Percentiles rank a stretch among this genome's conserved stretches.
phyloP scores from a whole-genome alignment of 1,140 invertebrate genomes.

The Physella acuta region DNA sequence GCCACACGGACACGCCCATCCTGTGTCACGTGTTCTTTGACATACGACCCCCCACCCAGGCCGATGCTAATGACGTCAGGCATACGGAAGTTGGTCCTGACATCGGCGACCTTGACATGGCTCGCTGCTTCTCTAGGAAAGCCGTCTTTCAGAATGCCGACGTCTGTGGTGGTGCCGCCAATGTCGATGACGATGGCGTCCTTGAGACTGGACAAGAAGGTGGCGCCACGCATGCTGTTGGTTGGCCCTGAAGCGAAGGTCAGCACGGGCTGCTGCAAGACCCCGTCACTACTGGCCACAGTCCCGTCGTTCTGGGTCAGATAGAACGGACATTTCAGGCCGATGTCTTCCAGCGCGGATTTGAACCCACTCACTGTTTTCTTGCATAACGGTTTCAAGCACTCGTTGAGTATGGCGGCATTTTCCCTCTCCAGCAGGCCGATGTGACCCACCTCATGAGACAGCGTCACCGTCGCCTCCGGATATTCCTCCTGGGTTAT shows the following conservation, averaged over 20 bases:
- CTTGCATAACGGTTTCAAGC: conserved; percentile 46
- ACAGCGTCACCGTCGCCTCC: conserved; percentile 42
- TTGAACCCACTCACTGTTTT: conserved; percentile 46
- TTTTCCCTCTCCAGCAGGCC: conserved; percentile 54
- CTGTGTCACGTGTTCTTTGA: conserved; percentile 23
- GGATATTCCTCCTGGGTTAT: conserved; percentile 40
- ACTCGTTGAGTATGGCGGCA: conserved; percentile 53
- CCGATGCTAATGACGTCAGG: conserved; percentile 54
- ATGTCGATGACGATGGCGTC: conserved; percentile 55
- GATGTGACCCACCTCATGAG: conserved; percentile 48
- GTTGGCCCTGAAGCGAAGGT: conserved; percentile 57
- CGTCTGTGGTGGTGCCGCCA: conserved; percentile 53
- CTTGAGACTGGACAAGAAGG: conserved; percentile 44
- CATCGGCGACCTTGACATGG: conserved; percentile 44
- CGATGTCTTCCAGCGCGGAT: conserved; percentile 38
- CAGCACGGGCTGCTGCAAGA: conserved; percentile 40
- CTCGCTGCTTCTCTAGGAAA: conserved; percentile 50
- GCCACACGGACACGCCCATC: conserved; percentile 9
- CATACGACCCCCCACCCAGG: conserved; percentile 54
- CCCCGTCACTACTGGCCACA: conserved; percentile 35
- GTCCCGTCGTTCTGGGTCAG: conserved; percentile 56
- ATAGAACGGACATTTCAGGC: conserved; percentile 46
- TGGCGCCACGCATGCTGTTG: conserved; percentile 57
- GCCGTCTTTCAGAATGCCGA: conserved; percentile 47
- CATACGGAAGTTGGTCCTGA: conserved; percentile 53